Conservation (phyloP, 2,888 invertebrate species). For the Drosophila pseudotakahashii region DNA sequence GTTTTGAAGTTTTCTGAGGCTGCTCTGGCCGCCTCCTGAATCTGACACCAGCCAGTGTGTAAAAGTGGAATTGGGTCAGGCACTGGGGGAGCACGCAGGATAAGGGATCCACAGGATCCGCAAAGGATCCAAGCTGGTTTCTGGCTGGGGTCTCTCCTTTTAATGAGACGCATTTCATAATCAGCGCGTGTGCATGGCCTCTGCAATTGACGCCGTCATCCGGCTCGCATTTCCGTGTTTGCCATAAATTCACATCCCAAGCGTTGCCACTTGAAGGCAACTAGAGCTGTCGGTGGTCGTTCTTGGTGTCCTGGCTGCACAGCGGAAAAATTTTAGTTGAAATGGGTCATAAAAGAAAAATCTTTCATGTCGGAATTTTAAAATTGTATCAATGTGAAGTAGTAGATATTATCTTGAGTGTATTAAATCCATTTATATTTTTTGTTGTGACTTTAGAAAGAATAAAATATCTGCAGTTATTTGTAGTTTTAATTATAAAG, state of each 20-base stretch:
- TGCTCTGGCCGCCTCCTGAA: constrained; percentile 18
- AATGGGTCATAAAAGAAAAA: background rate
- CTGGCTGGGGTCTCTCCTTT: constrained; percentile 50
- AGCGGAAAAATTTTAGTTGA: background rate
- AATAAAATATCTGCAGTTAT: too few relatives aligned
- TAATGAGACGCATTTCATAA: constrained; percentile 75
- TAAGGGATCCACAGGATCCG: background rate
- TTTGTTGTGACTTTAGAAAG: too few relatives aligned
- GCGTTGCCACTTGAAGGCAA: constrained; percentile 44
- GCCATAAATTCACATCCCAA: constrained; percentile 68
- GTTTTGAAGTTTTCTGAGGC: constrained; percentile 53
- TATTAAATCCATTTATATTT: too few relatives aligned
- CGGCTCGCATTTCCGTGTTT: constrained; percentile 69
- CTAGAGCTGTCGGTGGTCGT: constrained; percentile 32
- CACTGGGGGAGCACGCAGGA: constrained; percentile 12
- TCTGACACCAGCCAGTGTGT: constrained; percentile 25
- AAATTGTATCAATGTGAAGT: too few relatives aligned
- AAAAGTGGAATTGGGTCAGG: constrained; percentile 39
- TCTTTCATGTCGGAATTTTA: background rate
- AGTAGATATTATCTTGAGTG: too few relatives aligned
- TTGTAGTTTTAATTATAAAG: too few relatives aligned
- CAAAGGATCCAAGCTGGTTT: constrained; percentile 3
- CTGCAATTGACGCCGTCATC: constrained; percentile 53
- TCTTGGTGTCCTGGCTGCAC: constrained; percentile 7
- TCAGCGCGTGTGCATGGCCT: constrained; percentile 66